phyloP scores from a whole-genome alignment of 2,888 invertebrate species.

The Thera britannica region DNA sequence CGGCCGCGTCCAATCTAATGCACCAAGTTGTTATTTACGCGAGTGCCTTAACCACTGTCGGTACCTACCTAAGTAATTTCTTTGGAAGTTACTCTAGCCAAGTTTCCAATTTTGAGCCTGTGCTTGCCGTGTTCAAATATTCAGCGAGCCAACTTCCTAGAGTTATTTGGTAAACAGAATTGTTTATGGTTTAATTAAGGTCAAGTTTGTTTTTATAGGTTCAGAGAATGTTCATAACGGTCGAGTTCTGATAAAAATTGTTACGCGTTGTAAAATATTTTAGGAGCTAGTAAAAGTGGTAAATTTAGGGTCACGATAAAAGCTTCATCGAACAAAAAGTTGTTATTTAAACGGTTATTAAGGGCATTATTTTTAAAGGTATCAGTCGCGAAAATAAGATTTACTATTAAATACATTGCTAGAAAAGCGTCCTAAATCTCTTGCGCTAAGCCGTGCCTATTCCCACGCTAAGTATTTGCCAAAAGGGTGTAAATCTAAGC shows the following conservation, averaged over 20 bases:
- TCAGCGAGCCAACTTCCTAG: constrained; percentile 38
- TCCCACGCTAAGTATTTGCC: constrained; percentile 36
- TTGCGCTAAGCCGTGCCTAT: constrained; percentile 23
- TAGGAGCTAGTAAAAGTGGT: constrained; percentile 11
- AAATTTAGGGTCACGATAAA: constrained; percentile 2
- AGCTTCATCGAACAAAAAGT: neutral
- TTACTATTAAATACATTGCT: constrained; percentile 4
- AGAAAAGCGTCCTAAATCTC: constrained; percentile 15
- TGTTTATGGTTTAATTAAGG: constrained; percentile 47
- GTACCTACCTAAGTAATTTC: constrained; percentile 48
- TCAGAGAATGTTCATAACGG: constrained; percentile 35
- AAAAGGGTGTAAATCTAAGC: constrained; percentile 35
- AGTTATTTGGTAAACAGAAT: constrained; percentile 45
- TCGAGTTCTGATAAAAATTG: constrained; percentile 29
- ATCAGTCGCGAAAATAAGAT: neutral
- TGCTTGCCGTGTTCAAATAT: constrained; percentile 35
- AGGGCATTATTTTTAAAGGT: neutral
- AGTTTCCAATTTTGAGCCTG: constrained; percentile 42
- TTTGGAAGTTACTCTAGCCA: constrained; percentile 51
- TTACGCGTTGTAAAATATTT: constrained; percentile 18
- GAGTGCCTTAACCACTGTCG: constrained; percentile 54
- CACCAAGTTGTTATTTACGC: constrained; percentile 64
- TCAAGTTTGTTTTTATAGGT: constrained; percentile 46
- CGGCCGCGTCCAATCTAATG: constrained; percentile 49
- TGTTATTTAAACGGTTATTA: neutral